phyloP scores from a whole-genome alignment of 2,888 invertebrate species.

The Drosophila cracens region DNA sequence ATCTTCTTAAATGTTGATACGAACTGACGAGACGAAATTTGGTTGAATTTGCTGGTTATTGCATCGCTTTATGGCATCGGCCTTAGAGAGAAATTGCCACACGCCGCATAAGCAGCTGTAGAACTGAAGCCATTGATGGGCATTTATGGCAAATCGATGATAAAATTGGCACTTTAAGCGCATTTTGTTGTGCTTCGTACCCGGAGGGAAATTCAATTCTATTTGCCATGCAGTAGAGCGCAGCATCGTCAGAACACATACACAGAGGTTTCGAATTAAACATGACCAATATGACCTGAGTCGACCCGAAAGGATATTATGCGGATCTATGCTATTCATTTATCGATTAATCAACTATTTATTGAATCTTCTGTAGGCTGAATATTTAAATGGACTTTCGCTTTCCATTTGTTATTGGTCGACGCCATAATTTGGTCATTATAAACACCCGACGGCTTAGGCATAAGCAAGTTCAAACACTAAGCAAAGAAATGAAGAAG shows the following conservation, averaged over 20 bases:
- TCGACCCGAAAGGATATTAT: slow-evolving; percentile 3
- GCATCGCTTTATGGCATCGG: slow-evolving; percentile 52
- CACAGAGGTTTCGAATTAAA: too few species aligned
- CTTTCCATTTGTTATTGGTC: not conserved
- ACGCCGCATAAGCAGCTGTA: slow-evolving; percentile 20
- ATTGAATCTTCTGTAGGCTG: not conserved
- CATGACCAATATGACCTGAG: not conserved
- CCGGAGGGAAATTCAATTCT: slow-evolving; percentile 39
- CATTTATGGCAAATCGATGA: slow-evolving; percentile 61
- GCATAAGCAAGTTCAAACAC: not conserved
- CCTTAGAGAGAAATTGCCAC: slow-evolving; percentile 18
- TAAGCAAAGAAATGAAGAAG: not conserved
- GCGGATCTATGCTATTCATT: not conserved
- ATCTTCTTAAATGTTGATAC: slow-evolving; percentile 53
- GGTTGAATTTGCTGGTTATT: slow-evolving; percentile 61
- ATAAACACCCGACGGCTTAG: slow-evolving; percentile 12
- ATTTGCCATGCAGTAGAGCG: slow-evolving; percentile 23
- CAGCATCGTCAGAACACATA: slow-evolving; percentile 9
- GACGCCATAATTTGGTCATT: not conserved
- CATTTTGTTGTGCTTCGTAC: slow-evolving; percentile 17
- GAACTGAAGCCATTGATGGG: slow-evolving; percentile 26
- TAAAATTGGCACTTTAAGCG: slow-evolving; percentile 32
- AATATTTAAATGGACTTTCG: not conserved
- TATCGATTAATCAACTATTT: slow-evolving; percentile 5
- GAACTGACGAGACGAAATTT: slow-evolving; percentile 33